These are phyloP conservation scores for Lophius americanus DNA, from an alignment of 2,797 vertebrate genomes.

Conservation along the genomic window DNA sequence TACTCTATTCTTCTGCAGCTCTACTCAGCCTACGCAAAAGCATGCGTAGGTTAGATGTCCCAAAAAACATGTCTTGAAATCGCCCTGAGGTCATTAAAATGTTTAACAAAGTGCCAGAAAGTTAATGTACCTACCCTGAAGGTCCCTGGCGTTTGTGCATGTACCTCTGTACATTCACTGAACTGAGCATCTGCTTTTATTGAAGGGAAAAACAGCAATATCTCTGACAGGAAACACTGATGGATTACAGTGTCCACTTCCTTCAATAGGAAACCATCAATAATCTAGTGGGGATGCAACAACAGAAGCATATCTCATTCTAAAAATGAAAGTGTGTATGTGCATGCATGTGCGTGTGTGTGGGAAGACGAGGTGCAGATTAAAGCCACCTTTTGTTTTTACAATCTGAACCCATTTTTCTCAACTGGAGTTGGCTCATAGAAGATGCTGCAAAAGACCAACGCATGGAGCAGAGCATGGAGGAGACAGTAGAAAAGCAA, in stretches of 20 bases:
- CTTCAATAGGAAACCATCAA: slow-evolving; percentile 78
- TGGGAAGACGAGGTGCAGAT: too few relatives aligned
- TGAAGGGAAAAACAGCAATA: slow-evolving; percentile 37
- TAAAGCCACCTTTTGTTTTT: too few relatives aligned
- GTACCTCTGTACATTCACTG: slow-evolving; percentile 26
- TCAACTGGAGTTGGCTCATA: too few relatives aligned
- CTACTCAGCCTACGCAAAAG: neutral
- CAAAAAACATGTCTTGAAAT: slow-evolving; percentile 4
- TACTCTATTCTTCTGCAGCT: neutral
- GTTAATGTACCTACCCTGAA: slow-evolving; percentile 51
- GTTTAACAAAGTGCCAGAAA: neutral
- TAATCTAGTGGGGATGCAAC: slow-evolving; percentile 42
- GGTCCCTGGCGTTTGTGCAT: slow-evolving; percentile 19
- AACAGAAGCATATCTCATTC: slow-evolving; percentile 51
- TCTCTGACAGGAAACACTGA: slow-evolving; percentile 71
- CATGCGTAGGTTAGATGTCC: slow-evolving; percentile 9
- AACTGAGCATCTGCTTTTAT: slow-evolving; percentile 68
- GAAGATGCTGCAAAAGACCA: too few relatives aligned
- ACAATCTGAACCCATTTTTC: too few relatives aligned
- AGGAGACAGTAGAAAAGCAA: too few relatives aligned
- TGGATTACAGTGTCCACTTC: slow-evolving; percentile 68
- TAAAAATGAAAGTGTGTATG: slow-evolving; percentile 19
- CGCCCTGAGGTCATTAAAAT: neutral
- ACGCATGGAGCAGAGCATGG: too few relatives aligned
- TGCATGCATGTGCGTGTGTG: too few relatives aligned